Evolutionary conservation across 2,797 vertebrate genomes (phyloP).

Genomic region (Xyrichtys novacula): DNA sequence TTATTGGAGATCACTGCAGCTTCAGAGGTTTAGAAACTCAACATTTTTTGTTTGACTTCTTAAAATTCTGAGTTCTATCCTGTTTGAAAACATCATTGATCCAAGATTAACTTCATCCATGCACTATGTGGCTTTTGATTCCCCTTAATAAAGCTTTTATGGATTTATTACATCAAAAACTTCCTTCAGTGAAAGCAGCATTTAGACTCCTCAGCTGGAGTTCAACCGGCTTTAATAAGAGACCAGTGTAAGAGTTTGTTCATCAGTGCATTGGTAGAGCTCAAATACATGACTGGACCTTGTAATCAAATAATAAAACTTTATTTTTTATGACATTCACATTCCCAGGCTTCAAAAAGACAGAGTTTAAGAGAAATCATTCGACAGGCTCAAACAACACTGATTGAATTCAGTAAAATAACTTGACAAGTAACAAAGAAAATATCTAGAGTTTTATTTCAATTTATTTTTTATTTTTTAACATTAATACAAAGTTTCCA

Average conservation of each 20-base stretch:
- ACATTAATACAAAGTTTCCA: not conserved
- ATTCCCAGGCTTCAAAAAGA: conserved; percentile 26
- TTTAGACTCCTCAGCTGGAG: not conserved
- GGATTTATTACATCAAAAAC: conserved; percentile 50
- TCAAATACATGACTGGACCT: not conserved
- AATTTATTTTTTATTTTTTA: conserved; percentile 2
- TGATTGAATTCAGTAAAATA: conserved; percentile 10
- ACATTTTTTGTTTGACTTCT: conserved; percentile 38
- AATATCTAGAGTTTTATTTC: not conserved
- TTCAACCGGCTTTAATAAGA: conserved; percentile 7
- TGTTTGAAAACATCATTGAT: conserved; percentile 43
- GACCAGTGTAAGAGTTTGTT: not conserved
- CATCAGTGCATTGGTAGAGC: not conserved
- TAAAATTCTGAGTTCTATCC: conserved; percentile 34
- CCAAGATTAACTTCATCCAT: conserved; percentile 59
- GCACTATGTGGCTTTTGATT: conserved; percentile 40
- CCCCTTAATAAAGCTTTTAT: conserved; percentile 42
- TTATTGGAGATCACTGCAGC: conserved; percentile 12
- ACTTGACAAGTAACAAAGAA: not conserved
- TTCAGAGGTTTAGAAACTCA: conserved; percentile 9
- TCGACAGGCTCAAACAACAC: not conserved
- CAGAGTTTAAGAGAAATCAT: conserved; percentile 13
- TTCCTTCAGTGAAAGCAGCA: not conserved
- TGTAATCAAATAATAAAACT: conserved; percentile 1
- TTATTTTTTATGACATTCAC: conserved; percentile 14